Base-by-base conservation (phyloP, 2,797 vertebrate species). In the Buceros bicornis region DNA sequence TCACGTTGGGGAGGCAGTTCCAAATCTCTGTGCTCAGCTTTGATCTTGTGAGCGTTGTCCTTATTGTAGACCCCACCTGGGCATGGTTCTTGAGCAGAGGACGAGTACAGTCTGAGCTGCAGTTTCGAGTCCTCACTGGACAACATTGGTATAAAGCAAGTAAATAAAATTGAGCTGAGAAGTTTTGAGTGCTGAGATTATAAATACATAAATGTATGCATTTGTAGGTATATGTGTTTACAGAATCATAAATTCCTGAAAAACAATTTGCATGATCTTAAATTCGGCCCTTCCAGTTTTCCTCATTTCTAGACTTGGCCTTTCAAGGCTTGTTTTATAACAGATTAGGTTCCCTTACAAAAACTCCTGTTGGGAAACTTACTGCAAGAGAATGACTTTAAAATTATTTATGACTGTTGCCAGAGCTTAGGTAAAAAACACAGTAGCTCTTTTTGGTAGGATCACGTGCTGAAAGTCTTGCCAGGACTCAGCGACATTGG, bases 401-500 rank as follows among this genome's bases (percentile, higher is more conserved):
- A 53, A 87, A 67, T 66, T 22, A n/a, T 28, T 86, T 78, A 71
- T 67, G 42, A 50, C 31, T 21, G 4, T 70, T 92, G 85, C 31
- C 37, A 67, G 72, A 60, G 24, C 33, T 80, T 43, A 0, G 0
- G 0, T 89, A 17, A 65, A 65, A 77, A 72, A 28, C 6, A 8
- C 17, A 14, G 28, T 33, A 40, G 15, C 28, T 80, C 35, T 60
- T 72, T 54, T 60, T 14, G 26, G 62, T 62, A 22, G 20, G 5
- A 1, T 24, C 22, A 0, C 5, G 3, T 29, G 78, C 47, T 33
- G 40, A n/a, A n/a, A 24, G 58, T 65, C 33, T 33, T 43, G 7
- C 10, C 1, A 0, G 3, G 61, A 3, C 14, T 33, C 0, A 0
- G 37, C 43, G 58, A 3, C 17, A 1, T 51, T 3, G 4, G 8